Conservation (phyloP, 2,888 invertebrate species). For the Bedellia somnulentella region DNA sequence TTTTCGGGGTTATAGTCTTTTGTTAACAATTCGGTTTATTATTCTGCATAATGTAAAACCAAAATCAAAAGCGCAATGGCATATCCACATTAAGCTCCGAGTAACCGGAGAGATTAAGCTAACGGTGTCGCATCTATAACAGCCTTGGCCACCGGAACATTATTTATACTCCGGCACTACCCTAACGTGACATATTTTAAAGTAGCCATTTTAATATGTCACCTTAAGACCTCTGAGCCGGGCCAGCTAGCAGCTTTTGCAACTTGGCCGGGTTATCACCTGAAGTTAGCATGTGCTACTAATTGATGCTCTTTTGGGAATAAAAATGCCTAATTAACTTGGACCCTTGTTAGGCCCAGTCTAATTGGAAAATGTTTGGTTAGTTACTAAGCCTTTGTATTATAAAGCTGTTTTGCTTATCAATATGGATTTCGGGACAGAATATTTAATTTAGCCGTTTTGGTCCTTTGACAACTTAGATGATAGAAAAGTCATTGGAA, state of each 20-base stretch:
- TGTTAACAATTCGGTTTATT: too few species aligned
- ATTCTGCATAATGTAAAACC: too few species aligned
- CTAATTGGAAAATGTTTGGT: too few species aligned
- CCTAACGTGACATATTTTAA: conserved; percentile 55
- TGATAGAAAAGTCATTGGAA: too few species aligned
- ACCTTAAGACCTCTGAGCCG: conserved; percentile 33
- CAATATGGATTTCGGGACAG: too few species aligned
- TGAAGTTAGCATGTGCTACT: conserved; percentile 31
- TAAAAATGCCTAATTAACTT: conserved; percentile 28
- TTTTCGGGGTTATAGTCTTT: too few species aligned
- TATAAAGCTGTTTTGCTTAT: not conserved
- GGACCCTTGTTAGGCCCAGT: too few species aligned
- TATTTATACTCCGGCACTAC: conserved; percentile 39
- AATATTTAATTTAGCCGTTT: too few species aligned
- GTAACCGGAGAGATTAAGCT: conserved; percentile 2
- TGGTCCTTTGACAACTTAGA: too few species aligned
- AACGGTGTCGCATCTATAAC: conserved; percentile 17
- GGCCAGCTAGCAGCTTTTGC: conserved; percentile 18
- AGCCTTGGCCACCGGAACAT: conserved; percentile 25
- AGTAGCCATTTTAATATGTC: conserved; percentile 53
- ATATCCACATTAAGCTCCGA: not conserved
- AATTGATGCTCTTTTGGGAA: conserved; percentile 43
- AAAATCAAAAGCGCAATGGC: too few species aligned
- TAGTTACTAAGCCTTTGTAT: conserved; percentile 21
- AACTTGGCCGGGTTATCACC: conserved; percentile 26